These are phyloP conservation scores for Conus ventricosus DNA, from an alignment of 1,140 invertebrate genomes.

Conservation along the genomic window DNA sequence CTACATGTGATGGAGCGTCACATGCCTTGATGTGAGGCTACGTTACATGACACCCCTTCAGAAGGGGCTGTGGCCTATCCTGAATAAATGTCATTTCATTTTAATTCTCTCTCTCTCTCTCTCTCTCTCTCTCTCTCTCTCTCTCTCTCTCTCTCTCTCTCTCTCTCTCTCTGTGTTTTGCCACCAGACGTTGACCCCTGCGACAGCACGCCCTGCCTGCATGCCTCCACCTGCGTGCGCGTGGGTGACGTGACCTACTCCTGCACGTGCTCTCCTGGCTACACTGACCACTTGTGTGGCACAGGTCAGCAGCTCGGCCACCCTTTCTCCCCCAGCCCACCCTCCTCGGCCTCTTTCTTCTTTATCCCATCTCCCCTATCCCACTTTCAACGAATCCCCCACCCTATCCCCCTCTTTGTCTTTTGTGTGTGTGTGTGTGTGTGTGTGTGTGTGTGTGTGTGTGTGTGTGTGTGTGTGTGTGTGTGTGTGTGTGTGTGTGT, in stretches of 20 bases:
- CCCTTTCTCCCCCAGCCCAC: not conserved
- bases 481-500: too few species aligned
- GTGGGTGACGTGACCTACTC: conserved; percentile 30
- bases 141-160: too few species aligned
- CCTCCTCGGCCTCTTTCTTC: not conserved
- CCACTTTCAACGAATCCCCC: not conserved
- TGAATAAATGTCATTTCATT: too few species aligned
- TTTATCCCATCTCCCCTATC: not conserved
- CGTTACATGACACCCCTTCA: too few species aligned
- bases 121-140: too few species aligned
- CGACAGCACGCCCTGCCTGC: conserved; percentile 35
- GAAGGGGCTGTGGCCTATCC: too few species aligned
- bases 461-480: not conserved
- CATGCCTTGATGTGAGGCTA: too few species aligned
- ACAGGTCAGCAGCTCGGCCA: conserved; percentile 25
- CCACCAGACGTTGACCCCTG: conserved; percentile 36
- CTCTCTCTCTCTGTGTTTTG: too few species aligned
- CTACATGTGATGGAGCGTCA: too few species aligned
- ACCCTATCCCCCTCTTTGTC: not conserved
- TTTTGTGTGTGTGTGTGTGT: too few species aligned
- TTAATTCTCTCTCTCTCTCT: too few species aligned
- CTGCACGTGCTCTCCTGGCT: conserved; percentile 41
- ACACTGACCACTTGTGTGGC: conserved; percentile 33
- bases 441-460: conserved; percentile 14
- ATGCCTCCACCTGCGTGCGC: conserved; percentile 29